These are phyloP conservation scores for Tonatia bakeri DNA, from an alignment of 2,113 vertebrate genomes.

Conservation along the genomic window DNA sequence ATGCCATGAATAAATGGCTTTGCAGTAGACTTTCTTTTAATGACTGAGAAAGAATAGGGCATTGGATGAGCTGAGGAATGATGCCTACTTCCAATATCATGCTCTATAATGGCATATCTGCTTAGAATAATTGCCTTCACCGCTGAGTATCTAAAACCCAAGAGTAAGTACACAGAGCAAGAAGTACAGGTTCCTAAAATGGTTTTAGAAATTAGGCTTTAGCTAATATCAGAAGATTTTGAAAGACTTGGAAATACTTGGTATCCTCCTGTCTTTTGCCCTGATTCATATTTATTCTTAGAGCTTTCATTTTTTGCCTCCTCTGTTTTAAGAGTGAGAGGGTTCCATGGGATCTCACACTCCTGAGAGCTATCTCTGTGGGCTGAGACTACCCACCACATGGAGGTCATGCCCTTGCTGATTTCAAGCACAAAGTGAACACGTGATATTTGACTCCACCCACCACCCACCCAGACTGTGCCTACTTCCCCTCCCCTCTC, in stretches of 20 bases:
- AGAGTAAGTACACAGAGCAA: background rate
- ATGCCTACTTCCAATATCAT: background rate
- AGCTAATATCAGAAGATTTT: background rate
- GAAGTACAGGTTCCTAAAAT: background rate
- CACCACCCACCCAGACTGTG: background rate
- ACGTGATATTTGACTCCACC: background rate
- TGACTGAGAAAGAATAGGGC: background rate
- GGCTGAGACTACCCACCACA: background rate
- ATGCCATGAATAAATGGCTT: background rate
- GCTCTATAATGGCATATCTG: background rate
- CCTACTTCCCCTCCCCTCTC: background rate
- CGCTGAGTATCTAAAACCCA: background rate
- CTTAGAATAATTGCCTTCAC: background rate
- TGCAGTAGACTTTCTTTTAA: background rate
- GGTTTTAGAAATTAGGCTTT: background rate
- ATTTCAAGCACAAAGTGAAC: background rate
- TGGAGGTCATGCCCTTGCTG: background rate
- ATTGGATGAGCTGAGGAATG: background rate
- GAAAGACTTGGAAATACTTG: background rate
- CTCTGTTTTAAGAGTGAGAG: background rate
- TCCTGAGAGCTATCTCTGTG: background rate
- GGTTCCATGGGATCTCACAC: background rate
- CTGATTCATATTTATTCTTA: background rate
- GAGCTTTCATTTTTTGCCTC: background rate
- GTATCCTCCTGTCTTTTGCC: background rate